Evolutionary conservation across 2,888 invertebrate species (phyloP).

Genomic region (Meliscaeva auricollis): DNA sequence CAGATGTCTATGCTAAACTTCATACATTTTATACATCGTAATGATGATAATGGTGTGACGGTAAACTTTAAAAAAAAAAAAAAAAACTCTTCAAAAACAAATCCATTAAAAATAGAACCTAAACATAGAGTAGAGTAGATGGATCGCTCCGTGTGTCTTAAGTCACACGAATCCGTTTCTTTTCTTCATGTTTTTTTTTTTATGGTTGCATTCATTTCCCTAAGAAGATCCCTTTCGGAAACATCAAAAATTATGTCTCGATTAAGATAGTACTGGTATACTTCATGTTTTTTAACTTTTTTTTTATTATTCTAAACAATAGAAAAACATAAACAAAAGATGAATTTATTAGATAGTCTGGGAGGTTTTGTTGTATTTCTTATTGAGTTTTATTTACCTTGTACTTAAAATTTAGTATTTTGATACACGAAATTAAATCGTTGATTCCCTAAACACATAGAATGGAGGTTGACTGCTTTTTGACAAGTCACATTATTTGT

Average conservation of each 20-base stretch:
- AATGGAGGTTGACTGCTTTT: too few species aligned
- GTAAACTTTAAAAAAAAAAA: constrained; percentile 32
- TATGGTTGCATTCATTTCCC: background rate
- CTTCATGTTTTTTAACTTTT: background rate
- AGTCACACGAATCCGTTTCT: constrained; percentile 2
- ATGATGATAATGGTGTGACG: background rate
- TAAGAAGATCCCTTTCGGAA: background rate
- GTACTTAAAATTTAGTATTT: too few species aligned
- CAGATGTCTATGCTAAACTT: constrained; percentile 29
- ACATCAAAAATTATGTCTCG: constrained; percentile 62
- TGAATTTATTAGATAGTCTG: constrained; percentile 20
- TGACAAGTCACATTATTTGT: too few species aligned
- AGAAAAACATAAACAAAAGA: background rate
- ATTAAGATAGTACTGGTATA: constrained; percentile 44
- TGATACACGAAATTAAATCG: too few species aligned
- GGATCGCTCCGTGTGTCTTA: background rate
- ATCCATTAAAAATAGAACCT: constrained; percentile 23
- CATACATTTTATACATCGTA: constrained; percentile 7
- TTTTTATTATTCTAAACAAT: background rate
- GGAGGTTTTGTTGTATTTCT: background rate
- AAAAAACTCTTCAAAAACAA: constrained; percentile 26
- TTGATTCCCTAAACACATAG: too few species aligned
- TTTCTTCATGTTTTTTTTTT: background rate
- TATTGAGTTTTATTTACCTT: background rate
- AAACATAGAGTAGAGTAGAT: background rate